These are phyloP conservation scores for Conus ventricosus DNA, from an alignment of 1,140 invertebrate species.

Conservation along the genomic window DNA sequence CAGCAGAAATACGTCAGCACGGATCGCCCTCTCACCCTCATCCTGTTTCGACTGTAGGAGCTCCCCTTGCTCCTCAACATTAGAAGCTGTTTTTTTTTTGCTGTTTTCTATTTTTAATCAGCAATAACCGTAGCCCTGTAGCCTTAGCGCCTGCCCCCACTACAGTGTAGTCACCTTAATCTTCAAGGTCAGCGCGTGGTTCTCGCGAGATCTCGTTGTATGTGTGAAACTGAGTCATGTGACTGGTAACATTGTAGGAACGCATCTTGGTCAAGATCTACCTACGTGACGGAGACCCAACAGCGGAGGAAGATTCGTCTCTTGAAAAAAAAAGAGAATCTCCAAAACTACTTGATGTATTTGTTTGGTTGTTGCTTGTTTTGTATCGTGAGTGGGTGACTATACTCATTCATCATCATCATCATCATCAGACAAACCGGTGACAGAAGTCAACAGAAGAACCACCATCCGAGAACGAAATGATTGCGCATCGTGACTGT, in stretches of 20 bases:
- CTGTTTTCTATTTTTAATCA: neutral
- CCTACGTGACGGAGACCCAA: too few relatives aligned
- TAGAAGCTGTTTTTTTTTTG: too few relatives aligned
- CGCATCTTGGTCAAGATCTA: neutral
- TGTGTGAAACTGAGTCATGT: neutral
- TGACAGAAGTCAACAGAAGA: neutral
- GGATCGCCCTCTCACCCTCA: neutral
- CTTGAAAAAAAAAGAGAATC: neutral
- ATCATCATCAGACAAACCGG: neutral
- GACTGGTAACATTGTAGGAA: neutral
- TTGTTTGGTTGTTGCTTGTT: neutral
- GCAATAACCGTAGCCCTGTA: neutral
- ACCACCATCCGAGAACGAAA: neutral
- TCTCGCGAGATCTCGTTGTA: neutral
- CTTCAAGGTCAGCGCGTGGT: neutral
- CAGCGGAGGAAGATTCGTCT: neutral
- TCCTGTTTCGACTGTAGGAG: conserved; percentile 11
- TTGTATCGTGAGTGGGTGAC: neutral
- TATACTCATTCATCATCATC: neutral
- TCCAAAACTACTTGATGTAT: neutral
- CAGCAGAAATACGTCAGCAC: neutral
- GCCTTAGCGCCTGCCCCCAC: too few relatives aligned
- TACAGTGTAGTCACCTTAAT: neutral
- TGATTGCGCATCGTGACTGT: too few relatives aligned
- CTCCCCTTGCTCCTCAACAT: neutral